Percentiles rank a stretch among this genome's conserved stretches.
These are phyloP conservation scores for Macroramphosus scolopax DNA, from an alignment of 2,797 vertebrate species.

Conservation along the genomic window DNA sequence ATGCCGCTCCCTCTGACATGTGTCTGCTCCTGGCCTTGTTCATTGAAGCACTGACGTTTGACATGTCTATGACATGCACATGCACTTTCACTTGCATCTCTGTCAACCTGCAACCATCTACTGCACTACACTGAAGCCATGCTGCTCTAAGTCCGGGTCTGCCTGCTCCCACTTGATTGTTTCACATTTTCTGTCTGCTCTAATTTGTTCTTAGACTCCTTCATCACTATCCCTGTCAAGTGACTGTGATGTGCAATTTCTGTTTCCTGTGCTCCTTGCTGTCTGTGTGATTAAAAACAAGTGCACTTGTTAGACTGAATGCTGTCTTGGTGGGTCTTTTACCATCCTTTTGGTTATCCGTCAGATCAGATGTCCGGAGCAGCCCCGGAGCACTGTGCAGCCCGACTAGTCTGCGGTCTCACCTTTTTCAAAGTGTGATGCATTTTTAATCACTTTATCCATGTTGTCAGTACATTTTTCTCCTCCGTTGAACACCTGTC, in stretches of 20 bases:
- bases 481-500: constrained; percentile 13
- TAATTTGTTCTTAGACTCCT: constrained; percentile 52
- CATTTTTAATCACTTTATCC: constrained; percentile 30
- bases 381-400: neutral
- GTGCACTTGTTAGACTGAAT: constrained; percentile 10
- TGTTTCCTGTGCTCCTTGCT: constrained; percentile 14
- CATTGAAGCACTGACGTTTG: constrained; percentile 36
- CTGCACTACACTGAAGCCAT: no score
- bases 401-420: constrained; percentile 5
- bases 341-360: constrained; percentile 14
- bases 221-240: constrained; percentile 20
- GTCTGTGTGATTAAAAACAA: constrained; percentile 12
- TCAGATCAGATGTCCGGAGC: constrained; percentile 18
- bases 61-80: constrained; percentile 30
- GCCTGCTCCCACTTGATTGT: constrained; percentile 33
- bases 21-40: constrained; percentile 26
- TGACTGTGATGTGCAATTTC: constrained; percentile 23
- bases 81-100: no score
- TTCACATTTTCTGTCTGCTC: constrained; percentile 49
- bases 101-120: constrained; percentile 14
- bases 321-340: constrained; percentile 7
- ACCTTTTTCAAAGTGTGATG: constrained; percentile 5
- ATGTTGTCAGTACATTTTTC: neutral
- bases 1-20: constrained; percentile 19
- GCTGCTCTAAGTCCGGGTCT: constrained; percentile 7